These are phyloP conservation scores for Neofelis nebulosa DNA, from an alignment of 2,113 vertebrate genomes.

Conservation along the genomic window DNA sequence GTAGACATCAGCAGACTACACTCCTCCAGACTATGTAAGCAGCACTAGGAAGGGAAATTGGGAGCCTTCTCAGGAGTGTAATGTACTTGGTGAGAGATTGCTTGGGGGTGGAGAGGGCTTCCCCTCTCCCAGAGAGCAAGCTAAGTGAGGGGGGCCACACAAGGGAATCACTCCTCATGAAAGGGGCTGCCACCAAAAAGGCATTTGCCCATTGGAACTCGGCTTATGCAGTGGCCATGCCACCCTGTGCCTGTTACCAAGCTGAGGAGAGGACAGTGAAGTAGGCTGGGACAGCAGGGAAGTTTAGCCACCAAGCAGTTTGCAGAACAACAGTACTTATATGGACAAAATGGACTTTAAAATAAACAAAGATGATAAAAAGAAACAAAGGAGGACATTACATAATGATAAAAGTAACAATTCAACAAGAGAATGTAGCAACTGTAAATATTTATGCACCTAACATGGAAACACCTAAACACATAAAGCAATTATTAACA, in stretches of 20 bases:
- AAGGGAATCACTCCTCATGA: not conserved
- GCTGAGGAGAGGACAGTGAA: not conserved
- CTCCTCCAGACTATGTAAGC: not conserved
- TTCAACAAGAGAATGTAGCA: too few species aligned
- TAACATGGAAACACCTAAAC: not conserved
- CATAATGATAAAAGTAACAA: too few species aligned
- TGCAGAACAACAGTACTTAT: not conserved
- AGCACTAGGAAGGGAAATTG: not conserved
- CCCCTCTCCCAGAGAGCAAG: not conserved
- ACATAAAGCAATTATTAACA: too few species aligned
- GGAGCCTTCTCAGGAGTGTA: not conserved
- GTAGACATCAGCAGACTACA: not conserved
- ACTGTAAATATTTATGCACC: too few species aligned
- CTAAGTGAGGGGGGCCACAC: not conserved
- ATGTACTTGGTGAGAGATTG: not conserved
- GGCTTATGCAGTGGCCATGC: not conserved
- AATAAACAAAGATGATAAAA: too few species aligned
- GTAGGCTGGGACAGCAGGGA: not conserved
- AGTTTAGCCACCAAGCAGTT: not conserved
- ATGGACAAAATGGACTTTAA: too few species aligned
- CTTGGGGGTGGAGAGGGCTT: not conserved
- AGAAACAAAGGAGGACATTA: too few species aligned
- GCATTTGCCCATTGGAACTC: fast-evolving
- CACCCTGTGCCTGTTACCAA: not conserved
- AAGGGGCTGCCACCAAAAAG: not conserved